Evolutionary conservation across 2,113 vertebrate species (phyloP).

Genomic region (Oreocharis arfaki): DNA sequence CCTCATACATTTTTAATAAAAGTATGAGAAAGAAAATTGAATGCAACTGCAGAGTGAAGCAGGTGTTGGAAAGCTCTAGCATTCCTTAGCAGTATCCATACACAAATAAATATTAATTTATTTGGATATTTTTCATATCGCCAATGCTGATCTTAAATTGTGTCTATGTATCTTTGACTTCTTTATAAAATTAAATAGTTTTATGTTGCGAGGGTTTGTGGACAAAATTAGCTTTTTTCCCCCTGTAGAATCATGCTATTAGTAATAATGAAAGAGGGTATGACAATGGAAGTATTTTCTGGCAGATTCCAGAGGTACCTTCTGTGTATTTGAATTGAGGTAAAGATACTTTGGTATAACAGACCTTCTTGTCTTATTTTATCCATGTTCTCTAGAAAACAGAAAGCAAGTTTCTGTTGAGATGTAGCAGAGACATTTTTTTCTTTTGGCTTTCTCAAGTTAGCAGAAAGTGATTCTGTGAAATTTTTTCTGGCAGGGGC

Average conservation of each 20-base stretch:
- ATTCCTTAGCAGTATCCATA: background rate
- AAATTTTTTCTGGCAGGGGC: background rate
- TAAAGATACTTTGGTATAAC: background rate
- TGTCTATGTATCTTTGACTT: background rate
- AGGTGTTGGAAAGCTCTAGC: background rate
- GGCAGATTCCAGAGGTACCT: background rate
- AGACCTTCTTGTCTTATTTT: background rate
- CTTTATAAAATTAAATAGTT: background rate
- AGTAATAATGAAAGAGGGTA: background rate
- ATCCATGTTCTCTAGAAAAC: background rate
- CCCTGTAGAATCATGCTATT: background rate
- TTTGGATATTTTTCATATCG: background rate
- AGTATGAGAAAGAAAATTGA: background rate
- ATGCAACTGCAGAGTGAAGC: background rate
- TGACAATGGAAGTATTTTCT: background rate
- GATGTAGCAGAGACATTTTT: background rate
- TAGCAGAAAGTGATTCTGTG: background rate
- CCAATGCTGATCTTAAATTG: background rate
- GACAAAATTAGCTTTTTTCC: background rate
- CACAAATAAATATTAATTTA: background rate
- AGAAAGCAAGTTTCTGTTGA: background rate
- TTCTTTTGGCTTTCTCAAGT: background rate
- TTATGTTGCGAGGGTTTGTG: background rate
- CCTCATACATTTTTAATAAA: background rate
- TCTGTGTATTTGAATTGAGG: background rate